Conservation (phyloP, 2,888 invertebrate species). For the Thymelicus lineola region DNA sequence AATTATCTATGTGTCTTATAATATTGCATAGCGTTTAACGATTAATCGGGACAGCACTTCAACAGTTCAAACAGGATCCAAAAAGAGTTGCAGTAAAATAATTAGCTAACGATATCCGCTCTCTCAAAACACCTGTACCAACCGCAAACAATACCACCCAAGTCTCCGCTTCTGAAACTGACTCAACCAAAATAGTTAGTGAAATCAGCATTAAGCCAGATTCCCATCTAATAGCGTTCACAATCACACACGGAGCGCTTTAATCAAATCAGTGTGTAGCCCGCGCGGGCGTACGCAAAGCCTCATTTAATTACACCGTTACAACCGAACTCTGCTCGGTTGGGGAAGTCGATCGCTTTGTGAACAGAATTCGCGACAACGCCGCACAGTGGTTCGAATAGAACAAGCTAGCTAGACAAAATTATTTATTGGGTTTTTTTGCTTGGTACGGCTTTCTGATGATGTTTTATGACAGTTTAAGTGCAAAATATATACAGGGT, state of each 20-base stretch:
- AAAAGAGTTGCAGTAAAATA: too few relatives aligned
- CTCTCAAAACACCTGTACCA: not conserved
- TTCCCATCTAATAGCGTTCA: slow-evolving; percentile 7
- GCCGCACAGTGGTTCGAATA: too few relatives aligned
- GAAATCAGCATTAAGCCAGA: slow-evolving; percentile 5
- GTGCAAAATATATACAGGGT: too few relatives aligned
- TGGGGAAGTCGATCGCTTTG: slow-evolving; percentile 16
- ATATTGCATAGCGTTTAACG: too few relatives aligned
- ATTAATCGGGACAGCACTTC: too few relatives aligned
- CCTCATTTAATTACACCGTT: slow-evolving; percentile 20
- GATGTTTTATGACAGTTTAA: too few relatives aligned
- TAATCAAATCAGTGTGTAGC: slow-evolving; percentile 12
- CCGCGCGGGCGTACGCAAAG: slow-evolving; percentile 9
- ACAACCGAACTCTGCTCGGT: not conserved
- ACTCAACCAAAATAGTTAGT: slow-evolving; percentile 8
- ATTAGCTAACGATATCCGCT: too few relatives aligned
- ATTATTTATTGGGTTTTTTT: too few relatives aligned
- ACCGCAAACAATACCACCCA: not conserved
- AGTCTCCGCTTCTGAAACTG: not conserved
- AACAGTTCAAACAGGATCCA: too few relatives aligned
- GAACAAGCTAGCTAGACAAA: too few relatives aligned
- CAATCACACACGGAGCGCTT: slow-evolving; percentile 10
- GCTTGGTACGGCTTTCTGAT: too few relatives aligned
- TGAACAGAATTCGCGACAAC: slow-evolving; percentile 15
- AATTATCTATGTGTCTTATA: too few relatives aligned